Conservation (phyloP, 2,888 invertebrate species). For the Drosophila limbata region DNA sequence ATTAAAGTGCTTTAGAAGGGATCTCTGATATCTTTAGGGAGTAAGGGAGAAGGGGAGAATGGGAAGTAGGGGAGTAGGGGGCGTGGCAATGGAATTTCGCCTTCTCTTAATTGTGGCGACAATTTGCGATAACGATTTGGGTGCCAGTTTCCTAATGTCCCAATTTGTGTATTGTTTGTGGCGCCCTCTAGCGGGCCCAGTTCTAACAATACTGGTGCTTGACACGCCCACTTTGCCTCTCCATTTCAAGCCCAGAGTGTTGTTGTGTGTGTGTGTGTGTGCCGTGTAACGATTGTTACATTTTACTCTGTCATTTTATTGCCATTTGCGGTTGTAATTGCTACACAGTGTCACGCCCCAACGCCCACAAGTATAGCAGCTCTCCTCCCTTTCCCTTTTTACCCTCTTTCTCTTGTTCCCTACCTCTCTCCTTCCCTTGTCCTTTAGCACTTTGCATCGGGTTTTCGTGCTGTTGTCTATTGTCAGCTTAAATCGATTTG, state of each 20-base stretch:
- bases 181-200: conserved; percentile 56
- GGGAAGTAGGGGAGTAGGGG: background rate
- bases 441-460: conserved; percentile 32
- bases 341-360: conserved; percentile 62
- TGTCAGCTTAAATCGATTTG: conserved; percentile 78
- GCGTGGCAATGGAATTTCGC: conserved; percentile 11
- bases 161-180: conserved; percentile 66
- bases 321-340: conserved; percentile 80
- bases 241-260: conserved; percentile 17
- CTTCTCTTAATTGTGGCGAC: conserved; percentile 57
- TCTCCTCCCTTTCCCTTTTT: background rate
- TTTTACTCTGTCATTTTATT: conserved; percentile 76
- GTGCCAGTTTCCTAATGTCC: conserved; percentile 55
- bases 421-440: too few species aligned
- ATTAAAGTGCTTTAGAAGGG: conserved; percentile 12
- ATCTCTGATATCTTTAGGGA: conserved; percentile 16
- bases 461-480: conserved; percentile 35
- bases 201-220: conserved; percentile 9
- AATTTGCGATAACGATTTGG: conserved; percentile 66
- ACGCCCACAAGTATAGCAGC: conserved; percentile 14
- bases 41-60: background rate
- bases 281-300: conserved; percentile 56
- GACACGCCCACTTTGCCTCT: conserved; percentile 30
- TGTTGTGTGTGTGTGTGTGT: conserved; percentile 9
- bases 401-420: background rate